Conservation (phyloP, 2,113 vertebrate species). For the Cyanocitta stelleri region DNA sequence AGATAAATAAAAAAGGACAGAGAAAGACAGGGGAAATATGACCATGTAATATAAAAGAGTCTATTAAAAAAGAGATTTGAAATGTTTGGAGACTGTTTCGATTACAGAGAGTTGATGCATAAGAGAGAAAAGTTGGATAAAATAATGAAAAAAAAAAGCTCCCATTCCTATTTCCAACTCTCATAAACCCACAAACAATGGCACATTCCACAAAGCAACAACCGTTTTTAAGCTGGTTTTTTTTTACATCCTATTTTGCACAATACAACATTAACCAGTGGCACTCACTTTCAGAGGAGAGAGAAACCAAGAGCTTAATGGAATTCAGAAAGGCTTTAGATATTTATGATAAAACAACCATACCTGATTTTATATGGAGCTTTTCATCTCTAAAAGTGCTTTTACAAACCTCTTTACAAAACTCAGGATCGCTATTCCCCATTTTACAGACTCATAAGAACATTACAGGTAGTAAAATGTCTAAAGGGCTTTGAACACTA, state of each 20-base stretch:
- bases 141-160: neutral
- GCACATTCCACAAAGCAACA: neutral
- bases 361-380: slow-evolving; percentile 16
- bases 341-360: slow-evolving; percentile 32
- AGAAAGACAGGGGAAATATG: neutral
- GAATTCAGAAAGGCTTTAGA: slow-evolving; percentile 12
- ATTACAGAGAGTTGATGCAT: neutral
- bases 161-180: neutral
- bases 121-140: neutral
- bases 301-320: slow-evolving; percentile 17
- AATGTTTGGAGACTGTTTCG: neutral
- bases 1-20: neutral
- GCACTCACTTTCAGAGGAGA: neutral
- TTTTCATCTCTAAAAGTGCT: slow-evolving; percentile 22
- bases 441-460: slow-evolving; percentile 25
- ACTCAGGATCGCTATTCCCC: neutral
- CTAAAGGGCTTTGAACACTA: slow-evolving; percentile 11
- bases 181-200: neutral
- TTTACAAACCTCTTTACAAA: slow-evolving; percentile 37
- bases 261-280: neutral
- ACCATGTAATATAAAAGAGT: neutral
- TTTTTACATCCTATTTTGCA: neutral
- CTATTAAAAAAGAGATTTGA: neutral
- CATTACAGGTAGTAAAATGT: neutral
- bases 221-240: neutral